phyloP scores from a whole-genome alignment of 2,113 vertebrate genomes.

The Microtus oregoni region DNA sequence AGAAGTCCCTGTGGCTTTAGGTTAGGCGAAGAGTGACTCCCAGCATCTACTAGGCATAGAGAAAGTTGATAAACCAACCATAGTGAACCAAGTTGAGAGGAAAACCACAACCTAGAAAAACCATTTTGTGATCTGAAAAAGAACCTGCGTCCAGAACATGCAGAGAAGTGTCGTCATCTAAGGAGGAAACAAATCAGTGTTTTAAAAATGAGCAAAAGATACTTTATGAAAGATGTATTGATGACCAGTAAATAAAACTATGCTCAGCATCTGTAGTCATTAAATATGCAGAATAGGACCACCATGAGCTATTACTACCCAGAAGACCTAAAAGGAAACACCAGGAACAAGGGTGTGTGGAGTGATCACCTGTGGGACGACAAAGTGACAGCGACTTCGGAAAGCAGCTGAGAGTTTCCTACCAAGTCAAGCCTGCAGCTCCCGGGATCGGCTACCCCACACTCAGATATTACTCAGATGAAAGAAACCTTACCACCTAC shows the following conservation, averaged over 20 bases:
- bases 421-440: not conserved
- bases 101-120: not conserved
- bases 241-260: not conserved
- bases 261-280: not conserved
- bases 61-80: not conserved
- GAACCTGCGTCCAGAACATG: not conserved
- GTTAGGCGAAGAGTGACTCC: not conserved
- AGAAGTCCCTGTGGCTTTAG: not conserved
- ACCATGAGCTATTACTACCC: no score
- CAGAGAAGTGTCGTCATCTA: not conserved
- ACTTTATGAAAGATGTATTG: not conserved
- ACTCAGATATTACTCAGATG: no score
- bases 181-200: not conserved
- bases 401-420: not conserved
- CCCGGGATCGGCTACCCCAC: no score
- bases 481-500: not conserved
- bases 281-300: not conserved
- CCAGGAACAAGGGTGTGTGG: no score
- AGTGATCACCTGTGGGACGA: no score
- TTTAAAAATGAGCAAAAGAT: not conserved
- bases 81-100: not conserved
- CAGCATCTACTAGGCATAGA: not conserved
- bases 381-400: accelerated
- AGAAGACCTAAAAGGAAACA: not conserved
- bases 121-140: not conserved